Conservation (phyloP, 2,797 vertebrate genomes). For the Gymnodraco acuticeps region DNA sequence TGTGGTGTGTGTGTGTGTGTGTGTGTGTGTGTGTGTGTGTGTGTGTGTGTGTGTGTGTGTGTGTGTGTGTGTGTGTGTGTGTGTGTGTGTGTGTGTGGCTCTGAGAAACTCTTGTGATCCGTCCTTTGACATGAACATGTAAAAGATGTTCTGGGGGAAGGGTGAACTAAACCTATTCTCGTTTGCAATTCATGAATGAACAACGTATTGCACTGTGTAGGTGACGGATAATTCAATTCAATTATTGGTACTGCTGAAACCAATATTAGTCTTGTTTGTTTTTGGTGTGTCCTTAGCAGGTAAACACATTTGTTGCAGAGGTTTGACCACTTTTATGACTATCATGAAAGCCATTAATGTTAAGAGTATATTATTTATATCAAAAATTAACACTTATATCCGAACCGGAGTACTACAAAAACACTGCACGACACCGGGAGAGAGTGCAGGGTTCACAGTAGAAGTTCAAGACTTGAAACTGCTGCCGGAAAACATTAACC, state of each 20-base stretch:
- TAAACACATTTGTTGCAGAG: background rate
- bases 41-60: conserved; percentile 10
- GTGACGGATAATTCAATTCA: too few species aligned
- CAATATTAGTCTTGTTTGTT: too few species aligned
- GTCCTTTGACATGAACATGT: background rate
- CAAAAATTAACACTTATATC: background rate
- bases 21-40: conserved; percentile 35
- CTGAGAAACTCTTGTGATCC: conserved; percentile 30
- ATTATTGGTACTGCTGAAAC: too few species aligned
- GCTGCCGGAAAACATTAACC: conserved; percentile 37
- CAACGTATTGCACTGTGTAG: too few species aligned
- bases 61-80: conserved; percentile 32
- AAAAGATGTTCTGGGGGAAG: too few species aligned
- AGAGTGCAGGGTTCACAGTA: background rate
- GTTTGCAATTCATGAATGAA: too few species aligned
- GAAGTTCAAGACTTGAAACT: background rate
- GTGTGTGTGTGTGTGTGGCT: conserved; percentile 15
- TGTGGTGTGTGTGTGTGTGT: conserved; percentile 18
- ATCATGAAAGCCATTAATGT: background rate
- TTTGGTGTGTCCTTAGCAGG: background rate
- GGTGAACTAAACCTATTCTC: too few species aligned
- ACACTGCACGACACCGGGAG: background rate
- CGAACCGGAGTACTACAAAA: background rate
- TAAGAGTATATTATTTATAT: background rate
- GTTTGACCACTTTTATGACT: background rate